Evolutionary conservation across 1,140 invertebrate species (phyloP).

Genomic region (Pygmarrhopalites habei): DNA sequence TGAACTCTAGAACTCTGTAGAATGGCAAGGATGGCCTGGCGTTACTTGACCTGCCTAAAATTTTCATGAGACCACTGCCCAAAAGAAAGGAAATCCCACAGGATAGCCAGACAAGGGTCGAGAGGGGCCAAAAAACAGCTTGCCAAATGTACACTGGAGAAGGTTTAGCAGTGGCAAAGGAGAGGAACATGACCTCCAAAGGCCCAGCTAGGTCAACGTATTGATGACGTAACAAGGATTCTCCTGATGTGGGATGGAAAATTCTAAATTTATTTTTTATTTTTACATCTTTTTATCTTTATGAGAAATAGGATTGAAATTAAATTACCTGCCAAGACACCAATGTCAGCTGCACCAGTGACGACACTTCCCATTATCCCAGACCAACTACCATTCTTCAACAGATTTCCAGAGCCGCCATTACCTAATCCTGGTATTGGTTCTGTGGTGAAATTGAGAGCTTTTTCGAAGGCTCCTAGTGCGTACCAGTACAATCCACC

Average conservation of each 20-base stretch:
- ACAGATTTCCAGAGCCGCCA: neutral
- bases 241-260: no score
- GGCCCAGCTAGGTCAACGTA: neutral
- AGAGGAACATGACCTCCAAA: neutral
- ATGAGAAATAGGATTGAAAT: no score
- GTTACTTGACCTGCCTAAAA: neutral
- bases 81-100: neutral
- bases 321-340: neutral
- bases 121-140: neutral
- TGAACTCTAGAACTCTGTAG: neutral
- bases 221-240: neutral
- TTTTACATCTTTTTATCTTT: no score
- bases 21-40: neutral
- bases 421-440: neutral
- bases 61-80: neutral
- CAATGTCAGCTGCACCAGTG: neutral
- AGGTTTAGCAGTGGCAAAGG: neutral
- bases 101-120: neutral
- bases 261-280: no score
- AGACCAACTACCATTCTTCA: conserved; percentile 1
- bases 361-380: neutral
- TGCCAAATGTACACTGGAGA: neutral
- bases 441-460: neutral
- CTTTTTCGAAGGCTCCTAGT: no score
- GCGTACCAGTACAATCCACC: no score